phyloP scores from a whole-genome alignment of 2,113 vertebrate species.

The Amphiprion ocellaris region DNA sequence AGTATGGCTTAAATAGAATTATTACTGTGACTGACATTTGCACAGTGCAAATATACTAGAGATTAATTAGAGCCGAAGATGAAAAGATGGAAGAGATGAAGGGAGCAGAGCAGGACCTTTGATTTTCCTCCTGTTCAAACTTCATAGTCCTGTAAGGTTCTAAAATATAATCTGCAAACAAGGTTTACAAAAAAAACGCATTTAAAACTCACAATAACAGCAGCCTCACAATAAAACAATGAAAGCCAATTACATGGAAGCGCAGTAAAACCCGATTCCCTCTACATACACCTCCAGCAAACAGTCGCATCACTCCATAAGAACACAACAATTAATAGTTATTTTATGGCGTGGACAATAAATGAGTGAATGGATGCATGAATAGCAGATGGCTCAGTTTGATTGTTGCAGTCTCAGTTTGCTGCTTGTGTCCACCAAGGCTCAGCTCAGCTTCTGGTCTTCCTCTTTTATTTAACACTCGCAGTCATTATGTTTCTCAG shows the following conservation, averaged over 20 bases:
- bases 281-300: background rate
- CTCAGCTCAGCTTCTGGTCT: conserved; percentile 10
- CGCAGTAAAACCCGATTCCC: background rate
- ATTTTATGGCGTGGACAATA: conserved; percentile 12
- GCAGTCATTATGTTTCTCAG: background rate
- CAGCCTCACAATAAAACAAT: conserved; percentile 16
- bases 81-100: too few species aligned
- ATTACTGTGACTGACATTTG: too few species aligned
- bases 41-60: background rate
- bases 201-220: conserved; percentile 18
- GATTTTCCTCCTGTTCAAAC: background rate
- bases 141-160: background rate
- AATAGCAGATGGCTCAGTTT: background rate
- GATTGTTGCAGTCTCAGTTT: background rate
- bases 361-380: conserved; percentile 14
- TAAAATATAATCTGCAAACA: background rate
- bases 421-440: background rate
- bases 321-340: conserved; percentile 5
- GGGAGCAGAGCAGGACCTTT: background rate
- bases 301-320: conserved; percentile 5
- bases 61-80: background rate
- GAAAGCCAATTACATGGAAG: background rate
- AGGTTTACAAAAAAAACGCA: conserved; percentile 17
- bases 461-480: too few species aligned
- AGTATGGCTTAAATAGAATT: background rate